Percentiles rank a stretch among this genome's conserved stretches.
Conservation (phyloP, 1,140 invertebrate genomes). For the Neodiprion pinetum region DNA sequence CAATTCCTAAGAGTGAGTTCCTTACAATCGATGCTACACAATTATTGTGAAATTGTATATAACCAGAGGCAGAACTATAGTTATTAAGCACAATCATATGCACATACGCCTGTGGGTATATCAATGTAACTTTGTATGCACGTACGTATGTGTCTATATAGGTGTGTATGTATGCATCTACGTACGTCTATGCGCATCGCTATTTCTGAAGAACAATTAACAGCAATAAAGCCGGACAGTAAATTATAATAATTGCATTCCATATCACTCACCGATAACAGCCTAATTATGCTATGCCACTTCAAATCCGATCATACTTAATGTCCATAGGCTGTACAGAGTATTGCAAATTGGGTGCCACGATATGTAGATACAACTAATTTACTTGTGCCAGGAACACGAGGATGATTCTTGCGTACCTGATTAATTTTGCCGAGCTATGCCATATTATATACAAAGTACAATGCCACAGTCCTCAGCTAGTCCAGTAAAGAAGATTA, state of each 20-base stretch:
- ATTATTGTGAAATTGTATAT: conserved; percentile 1
- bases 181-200: too few species aligned
- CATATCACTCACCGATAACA: background rate
- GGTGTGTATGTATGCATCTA: too few species aligned
- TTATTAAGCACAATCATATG: background rate
- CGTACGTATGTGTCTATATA: background rate
- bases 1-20: background rate
- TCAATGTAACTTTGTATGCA: background rate
- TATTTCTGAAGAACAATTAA: background rate
- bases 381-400: background rate
- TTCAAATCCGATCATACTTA: background rate
- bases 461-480: background rate
- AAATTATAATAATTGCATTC: conserved; percentile 1
- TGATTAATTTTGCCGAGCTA: conserved; percentile 1
- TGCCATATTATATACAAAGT: background rate
- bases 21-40: background rate
- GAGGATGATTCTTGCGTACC: background rate
- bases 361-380: background rate
- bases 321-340: background rate
- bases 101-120: background rate
- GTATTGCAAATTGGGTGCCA: background rate
- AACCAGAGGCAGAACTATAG: background rate
- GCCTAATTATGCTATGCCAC: background rate
- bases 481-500: background rate
- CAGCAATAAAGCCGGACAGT: background rate